Percentiles rank a stretch among this genome's conserved stretches.
Conservation (phyloP, 2,797 vertebrate genomes). For the Geotrypetes seraphini region DNA sequence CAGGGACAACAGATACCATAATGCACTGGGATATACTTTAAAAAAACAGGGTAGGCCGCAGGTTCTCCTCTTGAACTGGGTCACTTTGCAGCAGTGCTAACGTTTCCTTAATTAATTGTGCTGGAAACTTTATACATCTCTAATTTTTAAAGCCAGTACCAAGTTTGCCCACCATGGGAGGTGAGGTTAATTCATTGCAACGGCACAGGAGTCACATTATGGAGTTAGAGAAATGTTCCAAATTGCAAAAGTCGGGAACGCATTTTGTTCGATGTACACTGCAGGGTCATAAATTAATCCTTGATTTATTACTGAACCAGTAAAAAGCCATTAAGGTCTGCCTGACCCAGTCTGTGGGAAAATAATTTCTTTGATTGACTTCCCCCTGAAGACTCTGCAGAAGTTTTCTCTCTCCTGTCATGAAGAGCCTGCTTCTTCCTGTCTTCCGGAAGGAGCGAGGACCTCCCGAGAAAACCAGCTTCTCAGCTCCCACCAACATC, state of each 20-base stretch:
- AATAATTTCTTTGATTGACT: slow-evolving; percentile 68
- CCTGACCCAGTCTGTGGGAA: slow-evolving; percentile 54
- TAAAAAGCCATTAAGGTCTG: slow-evolving; percentile 45
- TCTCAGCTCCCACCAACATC: slow-evolving; percentile 61
- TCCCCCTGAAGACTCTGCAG: slow-evolving; percentile 66
- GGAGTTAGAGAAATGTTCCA: neutral
- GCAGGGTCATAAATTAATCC: slow-evolving; percentile 47
- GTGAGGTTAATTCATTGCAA: too few species aligned
- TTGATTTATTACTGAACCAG: slow-evolving; percentile 52
- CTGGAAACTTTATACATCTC: too few species aligned
- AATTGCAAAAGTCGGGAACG: neutral
- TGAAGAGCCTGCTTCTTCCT: slow-evolving; percentile 61
- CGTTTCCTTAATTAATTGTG: too few species aligned
- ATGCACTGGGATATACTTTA: too few species aligned
- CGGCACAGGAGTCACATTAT: too few species aligned
- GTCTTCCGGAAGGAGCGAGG: slow-evolving; percentile 56
- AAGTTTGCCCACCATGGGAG: too few species aligned
- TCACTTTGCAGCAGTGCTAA: too few species aligned
- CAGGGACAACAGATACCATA: too few species aligned
- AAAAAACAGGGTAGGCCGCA: too few species aligned
- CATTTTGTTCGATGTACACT: neutral
- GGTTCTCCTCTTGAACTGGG: too few species aligned
- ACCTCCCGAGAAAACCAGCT: slow-evolving; percentile 60
- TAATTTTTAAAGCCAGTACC: too few species aligned
- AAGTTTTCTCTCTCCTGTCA: slow-evolving; percentile 50